Percentiles rank a stretch among this genome's conserved stretches.
Conservation (phyloP, 2,888 invertebrate genomes). For the Hesperia comma region DNA sequence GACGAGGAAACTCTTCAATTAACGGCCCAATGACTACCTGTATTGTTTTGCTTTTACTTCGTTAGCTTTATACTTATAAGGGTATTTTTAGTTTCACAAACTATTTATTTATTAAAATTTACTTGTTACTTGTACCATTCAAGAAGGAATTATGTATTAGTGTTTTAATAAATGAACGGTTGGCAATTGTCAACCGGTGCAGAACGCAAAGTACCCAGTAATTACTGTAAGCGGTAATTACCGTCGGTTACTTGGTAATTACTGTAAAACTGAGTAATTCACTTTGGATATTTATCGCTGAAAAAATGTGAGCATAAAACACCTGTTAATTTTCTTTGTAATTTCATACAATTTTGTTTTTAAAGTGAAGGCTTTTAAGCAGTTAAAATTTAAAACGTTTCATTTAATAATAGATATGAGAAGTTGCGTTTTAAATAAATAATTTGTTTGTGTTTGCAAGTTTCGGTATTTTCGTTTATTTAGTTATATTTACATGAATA, state of each 20-base stretch:
- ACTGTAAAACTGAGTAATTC: constrained; percentile 20
- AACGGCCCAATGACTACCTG: no score
- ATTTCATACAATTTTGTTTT: neutral
- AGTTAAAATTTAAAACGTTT: no score
- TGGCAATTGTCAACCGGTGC: constrained; percentile 53
- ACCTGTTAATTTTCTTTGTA: neutral
- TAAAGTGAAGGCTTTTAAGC: neutral
- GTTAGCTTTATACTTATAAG: no score
- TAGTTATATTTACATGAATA: no score
- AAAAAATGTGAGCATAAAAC: constrained; percentile 15
- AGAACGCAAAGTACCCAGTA: constrained; percentile 50
- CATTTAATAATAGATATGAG: no score
- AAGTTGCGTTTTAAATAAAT: no score
- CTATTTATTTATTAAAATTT: no score
- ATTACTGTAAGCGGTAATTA: constrained; percentile 50
- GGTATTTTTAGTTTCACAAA: no score
- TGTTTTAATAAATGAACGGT: constrained; percentile 49
- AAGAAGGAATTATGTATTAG: constrained; percentile 32
- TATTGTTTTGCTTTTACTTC: no score
- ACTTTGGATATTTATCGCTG: constrained; percentile 18
- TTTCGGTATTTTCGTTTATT: no score
- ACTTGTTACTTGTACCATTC: constrained; percentile 21
- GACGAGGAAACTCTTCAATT: no score
- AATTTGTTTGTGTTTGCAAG: no score
- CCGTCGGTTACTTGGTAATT: constrained; percentile 24